Base-by-base conservation (phyloP, 2,888 invertebrate genomes). In the Ferrisia virgata region DNA sequence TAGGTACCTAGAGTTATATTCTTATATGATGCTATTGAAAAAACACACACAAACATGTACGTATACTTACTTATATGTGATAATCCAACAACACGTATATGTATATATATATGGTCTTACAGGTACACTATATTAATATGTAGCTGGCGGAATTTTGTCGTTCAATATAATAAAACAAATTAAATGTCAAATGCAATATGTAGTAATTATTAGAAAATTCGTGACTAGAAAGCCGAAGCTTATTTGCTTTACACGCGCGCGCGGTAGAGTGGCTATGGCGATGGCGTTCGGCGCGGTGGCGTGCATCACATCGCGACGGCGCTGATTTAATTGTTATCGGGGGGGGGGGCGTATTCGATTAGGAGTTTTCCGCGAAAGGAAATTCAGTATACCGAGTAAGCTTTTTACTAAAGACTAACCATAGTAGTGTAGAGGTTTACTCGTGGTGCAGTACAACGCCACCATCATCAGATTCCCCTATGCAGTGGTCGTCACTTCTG, bases 131-230 rank as follows among this genome's bases (percentile, higher is more conserved):
- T n/a, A 64, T 76, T 76, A 76, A 36, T 76, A 76, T 76, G 72
- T 76, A 76, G 72, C 33, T 36, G 8, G 72, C 72, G 72, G 72
- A 36, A 33, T 76, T 36, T 76, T 36, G 72, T 76, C 72, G 72
- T 36, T 36, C 72, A 76, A 36, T 36, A 76, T 76, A 76, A 76
- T 76, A 36, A 76, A 76, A 76, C 72, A 76, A 76, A 76, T 76
- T 76, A 76, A 76, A 76, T 76, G 72, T 76, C 72, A 76, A 76
- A 76, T 76, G 36, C 72, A 76, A 76, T 76, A 76, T 76, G 72
- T 76, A 76, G 72, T 76, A 76, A 76, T 76, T 76, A 76, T 76
- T 18, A 9, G 15, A 76, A 76, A 76, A 76, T 76, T 76, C 72
- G 72, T 76, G 72, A 76, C 72, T 76, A 36, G 72, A 76, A 76